Conservation (phyloP, 2,797 vertebrate genomes). For the Pangasius djambal region DNA sequence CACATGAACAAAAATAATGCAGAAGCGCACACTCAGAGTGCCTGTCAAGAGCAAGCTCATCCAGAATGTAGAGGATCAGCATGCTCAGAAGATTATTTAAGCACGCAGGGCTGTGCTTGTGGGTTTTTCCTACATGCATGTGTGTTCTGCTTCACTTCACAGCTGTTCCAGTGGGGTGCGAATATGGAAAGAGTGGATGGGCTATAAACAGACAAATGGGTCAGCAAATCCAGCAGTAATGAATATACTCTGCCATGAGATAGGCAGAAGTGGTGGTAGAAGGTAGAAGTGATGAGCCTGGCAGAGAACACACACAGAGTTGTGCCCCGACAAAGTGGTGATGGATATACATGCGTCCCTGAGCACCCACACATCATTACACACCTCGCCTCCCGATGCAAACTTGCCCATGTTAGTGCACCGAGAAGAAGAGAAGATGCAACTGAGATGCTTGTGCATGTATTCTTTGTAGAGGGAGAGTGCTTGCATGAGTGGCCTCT, state of each 20-base stretch:
- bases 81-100: conserved; percentile 47
- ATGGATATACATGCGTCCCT: conserved; percentile 9
- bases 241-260: conserved; percentile 37
- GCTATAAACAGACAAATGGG: conserved; percentile 70
- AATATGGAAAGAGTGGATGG: conserved; percentile 70
- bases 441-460: background rate
- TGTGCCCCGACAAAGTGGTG: background rate
- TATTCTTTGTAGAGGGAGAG: conserved; percentile 1
- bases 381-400: conserved; percentile 20
- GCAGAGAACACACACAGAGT: conserved; percentile 46
- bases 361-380: conserved; percentile 16
- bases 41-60: conserved; percentile 38
- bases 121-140: conserved; percentile 48
- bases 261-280: conserved; percentile 43
- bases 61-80: conserved; percentile 47
- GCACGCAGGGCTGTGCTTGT: conserved; percentile 51
- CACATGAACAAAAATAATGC: conserved; percentile 6
- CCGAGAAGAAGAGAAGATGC: background rate
- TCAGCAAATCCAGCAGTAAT: conserved; percentile 64
- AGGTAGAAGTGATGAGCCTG: conserved; percentile 35
- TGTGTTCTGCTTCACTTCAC: conserved; percentile 33
- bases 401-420: background rate
- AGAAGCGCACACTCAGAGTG: background rate
- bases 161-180: conserved; percentile 61
- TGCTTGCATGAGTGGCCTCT: conserved; percentile 33